Percentiles rank a stretch among this genome's conserved stretches.
Evolutionary conservation across 2,888 invertebrate species (phyloP).

Genomic region (Brachypalpus laphriformis): DNA sequence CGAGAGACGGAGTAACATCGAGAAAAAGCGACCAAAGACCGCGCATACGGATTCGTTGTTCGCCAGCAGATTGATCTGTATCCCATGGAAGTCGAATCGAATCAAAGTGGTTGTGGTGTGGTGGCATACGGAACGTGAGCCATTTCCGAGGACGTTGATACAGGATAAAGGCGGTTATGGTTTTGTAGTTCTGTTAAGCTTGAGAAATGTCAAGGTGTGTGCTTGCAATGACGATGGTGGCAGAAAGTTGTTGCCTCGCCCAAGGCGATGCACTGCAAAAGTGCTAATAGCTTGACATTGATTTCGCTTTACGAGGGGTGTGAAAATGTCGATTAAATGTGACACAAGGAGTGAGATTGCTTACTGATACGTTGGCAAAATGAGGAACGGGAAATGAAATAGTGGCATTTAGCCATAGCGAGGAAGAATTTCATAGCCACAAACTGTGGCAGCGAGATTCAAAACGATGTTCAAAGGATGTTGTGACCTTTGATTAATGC

Average conservation of each 20-base stretch:
- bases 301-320: constrained; percentile 1
- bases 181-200: constrained; percentile 22
- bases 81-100: constrained; percentile 34
- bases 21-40: constrained; percentile 8
- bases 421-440: not conserved
- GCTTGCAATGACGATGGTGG: not conserved
- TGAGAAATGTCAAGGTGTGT: constrained; percentile 29
- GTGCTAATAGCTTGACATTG: constrained; percentile 7
- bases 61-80: constrained; percentile 51
- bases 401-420: not conserved
- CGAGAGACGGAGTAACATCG: not conserved
- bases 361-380: not conserved
- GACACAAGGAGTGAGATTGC: not conserved
- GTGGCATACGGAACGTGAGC: constrained; percentile 11
- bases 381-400: not conserved
- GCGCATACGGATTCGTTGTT: not conserved
- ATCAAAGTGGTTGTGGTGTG: constrained; percentile 10
- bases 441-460: too few relatives aligned
- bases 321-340: constrained; percentile 38
- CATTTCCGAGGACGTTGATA: constrained; percentile 38
- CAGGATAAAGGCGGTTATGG: constrained; percentile 40
- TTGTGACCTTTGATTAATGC: too few relatives aligned
- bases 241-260: too few relatives aligned
- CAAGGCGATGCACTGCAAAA: constrained; percentile 17
- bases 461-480: too few relatives aligned